Conservation (phyloP, 37 sponge, comb jelly and placozoan species). For the Cladorhizidae sp. region DNA sequence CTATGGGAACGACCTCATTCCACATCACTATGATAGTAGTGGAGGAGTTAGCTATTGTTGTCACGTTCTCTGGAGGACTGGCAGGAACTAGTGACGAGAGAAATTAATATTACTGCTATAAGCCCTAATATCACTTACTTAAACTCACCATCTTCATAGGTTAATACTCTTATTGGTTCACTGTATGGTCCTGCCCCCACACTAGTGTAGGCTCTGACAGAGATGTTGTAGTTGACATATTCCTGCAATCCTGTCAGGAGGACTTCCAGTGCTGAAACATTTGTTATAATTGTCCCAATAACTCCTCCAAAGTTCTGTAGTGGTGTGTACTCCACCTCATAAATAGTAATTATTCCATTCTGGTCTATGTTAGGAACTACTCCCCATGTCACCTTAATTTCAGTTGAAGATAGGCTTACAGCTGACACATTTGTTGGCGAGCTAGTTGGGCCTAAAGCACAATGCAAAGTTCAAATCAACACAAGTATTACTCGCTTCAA, state of each 20-base stretch:
- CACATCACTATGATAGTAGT: conserved; percentile 22
- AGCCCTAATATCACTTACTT: too few species aligned
- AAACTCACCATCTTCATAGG: conserved; percentile 13
- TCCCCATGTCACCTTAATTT: conserved; percentile 22
- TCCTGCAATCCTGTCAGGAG: background rate
- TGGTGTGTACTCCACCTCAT: conserved; percentile 25
- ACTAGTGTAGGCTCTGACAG: too few species aligned
- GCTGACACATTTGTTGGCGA: background rate
- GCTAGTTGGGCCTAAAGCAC: background rate
- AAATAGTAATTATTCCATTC: conserved; percentile 45
- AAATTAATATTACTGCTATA: too few species aligned
- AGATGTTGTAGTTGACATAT: too few species aligned
- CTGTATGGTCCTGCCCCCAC: too few species aligned
- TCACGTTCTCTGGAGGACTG: too few species aligned
- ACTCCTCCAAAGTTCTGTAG: conserved; percentile 1
- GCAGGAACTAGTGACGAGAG: background rate
- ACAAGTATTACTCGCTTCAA: background rate
- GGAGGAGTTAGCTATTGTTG: background rate
- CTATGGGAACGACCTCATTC: conserved; percentile 18
- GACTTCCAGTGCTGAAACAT: background rate
- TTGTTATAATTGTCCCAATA: too few species aligned
- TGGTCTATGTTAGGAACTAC: conserved; percentile 5
- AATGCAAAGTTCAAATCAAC: background rate
- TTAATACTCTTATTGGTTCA: background rate
- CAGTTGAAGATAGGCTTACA: conserved; percentile 16